These are phyloP conservation scores for Corynorhinus townsendii DNA, from an alignment of 2,113 vertebrate species.

Conservation along the genomic window DNA sequence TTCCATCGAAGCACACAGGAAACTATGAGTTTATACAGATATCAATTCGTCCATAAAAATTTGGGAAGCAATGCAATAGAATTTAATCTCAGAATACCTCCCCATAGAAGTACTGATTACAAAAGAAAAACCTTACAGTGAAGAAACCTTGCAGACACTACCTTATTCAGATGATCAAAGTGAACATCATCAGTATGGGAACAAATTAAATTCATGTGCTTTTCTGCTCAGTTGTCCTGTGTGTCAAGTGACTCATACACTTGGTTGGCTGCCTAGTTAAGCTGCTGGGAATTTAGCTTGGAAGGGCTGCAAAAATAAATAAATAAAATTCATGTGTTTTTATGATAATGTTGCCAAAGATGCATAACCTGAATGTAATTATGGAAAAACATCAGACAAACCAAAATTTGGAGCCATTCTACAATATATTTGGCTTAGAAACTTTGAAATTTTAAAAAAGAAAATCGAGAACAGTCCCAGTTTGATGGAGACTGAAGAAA, in stretches of 20 bases:
- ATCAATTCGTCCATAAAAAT: not conserved
- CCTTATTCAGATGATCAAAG: not conserved
- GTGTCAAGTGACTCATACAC: not conserved
- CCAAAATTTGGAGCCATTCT: not conserved
- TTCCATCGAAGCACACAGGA: not conserved
- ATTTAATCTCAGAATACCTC: not conserved
- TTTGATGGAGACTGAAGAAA: not conserved
- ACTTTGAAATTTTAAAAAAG: not conserved
- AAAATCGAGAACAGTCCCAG: not conserved
- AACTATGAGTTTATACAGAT: not conserved
- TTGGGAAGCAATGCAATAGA: not conserved
- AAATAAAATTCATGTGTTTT: not conserved
- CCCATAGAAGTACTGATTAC: not conserved
- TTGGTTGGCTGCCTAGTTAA: not conserved
- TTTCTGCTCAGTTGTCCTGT: not conserved
- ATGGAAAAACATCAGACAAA: not conserved
- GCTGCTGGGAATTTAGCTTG: not conserved
- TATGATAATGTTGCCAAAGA: not conserved
- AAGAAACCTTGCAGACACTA: not conserved
- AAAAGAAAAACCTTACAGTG: not conserved
- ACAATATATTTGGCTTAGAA: not conserved
- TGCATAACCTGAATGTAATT: not conserved
- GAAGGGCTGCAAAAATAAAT: not conserved
- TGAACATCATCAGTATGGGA: not conserved
- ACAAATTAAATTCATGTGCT: not conserved